Evolutionary conservation across 2,888 invertebrate species (phyloP), one percentile per base, ranked within the genome.

Genomic region (Empis stercorea): DNA sequence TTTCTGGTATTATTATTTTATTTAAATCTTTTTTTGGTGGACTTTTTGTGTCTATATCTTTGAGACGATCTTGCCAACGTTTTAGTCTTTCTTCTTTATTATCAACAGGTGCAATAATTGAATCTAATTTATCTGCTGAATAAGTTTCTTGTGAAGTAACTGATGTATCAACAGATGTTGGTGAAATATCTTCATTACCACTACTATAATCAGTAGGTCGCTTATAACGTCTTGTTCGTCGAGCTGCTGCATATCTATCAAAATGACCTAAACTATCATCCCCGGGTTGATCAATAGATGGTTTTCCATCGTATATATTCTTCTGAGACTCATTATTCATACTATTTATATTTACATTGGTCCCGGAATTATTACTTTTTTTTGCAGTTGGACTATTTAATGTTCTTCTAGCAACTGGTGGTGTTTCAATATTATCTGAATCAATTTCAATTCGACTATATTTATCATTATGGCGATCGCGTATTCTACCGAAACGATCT

Each of bases 381-480:
- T 51, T 44, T 3, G 49, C 32, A 2, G 48, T 27, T 3, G 55
- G 53, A 38, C 44, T 51, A 45, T 48, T 78, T 59, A 81, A 80
- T 27, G 78, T 68, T 55, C 83, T 78, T 47, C 89, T 74, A 15
- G 81, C 81, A 0, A 81, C 85, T 6, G 91, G 89, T 16, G 91
- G 89, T 2, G 91, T 91, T 72, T 91, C 89, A 30, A 91, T 85
- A 57, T 91, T 91, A 57, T 91, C 91, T 3, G 88, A 87, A 64
- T 91, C 91, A 37, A 91, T 87, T 61, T 89, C 88, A 11, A 82
- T 79, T 62, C 81, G 81, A 57, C 84, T 83, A 15, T 75, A 74
- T 36, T 59, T 55, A 46, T 62, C 61, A 46, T 61, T 61, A 54
- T 61, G 61, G 39, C 60, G 57, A 48, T 59, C 60, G 30, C 61